Base-by-base conservation (phyloP, 2,113 vertebrate genomes). In the Elachura formosa region DNA sequence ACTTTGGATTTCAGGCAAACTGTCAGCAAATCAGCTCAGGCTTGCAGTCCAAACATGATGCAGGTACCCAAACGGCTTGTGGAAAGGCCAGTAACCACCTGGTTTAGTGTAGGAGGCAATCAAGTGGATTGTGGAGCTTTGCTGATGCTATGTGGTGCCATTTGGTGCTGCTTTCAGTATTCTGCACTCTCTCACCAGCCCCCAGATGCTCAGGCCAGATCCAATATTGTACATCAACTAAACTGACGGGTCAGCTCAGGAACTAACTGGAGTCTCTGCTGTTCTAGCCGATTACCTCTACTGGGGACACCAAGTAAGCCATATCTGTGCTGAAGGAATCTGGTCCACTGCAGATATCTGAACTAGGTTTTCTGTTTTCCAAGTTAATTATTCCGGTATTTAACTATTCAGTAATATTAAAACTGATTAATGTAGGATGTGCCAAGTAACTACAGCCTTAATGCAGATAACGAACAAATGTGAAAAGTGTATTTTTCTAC, bases 151-250 rank as follows among this genome's bases (percentile, higher is more conserved):
- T 14, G 16, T 4, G 22, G 11, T 67, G 58, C 8, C 10, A 7
- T 26, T n/a, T 31, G 23, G 15, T 48, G 77, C n/a, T 66, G 45
- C 26, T 58, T 58, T 43, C 33, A 20, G 45, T 14, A 2, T 26
- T 77, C 54, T 94, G 34, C 34, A 6, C 31, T 66, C 49, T 24
- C 54, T 83, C 7, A 8, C 0, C 2, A 74, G 54, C 54, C 34
- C 5, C 12, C 9, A 2, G 31, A 43, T 4, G 6, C 19, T 5
- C 6, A 16, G 62, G 3, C 18, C 56, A 75, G 19, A n/a, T 12
- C 12, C 29, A 41, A 2, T 2, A 0, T 0, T 28, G 14, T 9
- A 6, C 24, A 6, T 34, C 29, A 28, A 1, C 48, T n/a, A 11
- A 41, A 36, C 23, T 3, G 4, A 9, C 23, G 21, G 10, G 10